Evolutionary conservation across 2,888 invertebrate species (phyloP).

Genomic region (Trichopria drosophilae): DNA sequence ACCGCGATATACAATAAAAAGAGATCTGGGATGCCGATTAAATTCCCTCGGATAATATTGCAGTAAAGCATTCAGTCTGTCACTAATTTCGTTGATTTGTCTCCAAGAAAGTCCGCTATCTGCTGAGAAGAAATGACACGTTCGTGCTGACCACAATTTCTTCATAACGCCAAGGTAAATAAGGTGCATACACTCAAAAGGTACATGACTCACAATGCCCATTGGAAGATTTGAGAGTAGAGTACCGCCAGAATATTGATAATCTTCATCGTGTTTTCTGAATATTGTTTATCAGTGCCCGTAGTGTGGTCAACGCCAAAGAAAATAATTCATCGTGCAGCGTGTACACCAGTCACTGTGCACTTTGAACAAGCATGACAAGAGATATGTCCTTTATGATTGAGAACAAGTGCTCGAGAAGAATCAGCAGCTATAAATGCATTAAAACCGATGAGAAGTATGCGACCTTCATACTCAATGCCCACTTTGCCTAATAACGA

Average conservation of each 20-base stretch:
- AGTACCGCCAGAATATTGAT: slow-evolving; percentile 24
- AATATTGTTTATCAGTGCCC: slow-evolving; percentile 32
- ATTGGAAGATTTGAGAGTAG: slow-evolving; percentile 26
- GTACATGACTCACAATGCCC: slow-evolving; percentile 29
- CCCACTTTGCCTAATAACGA: too few relatives aligned
- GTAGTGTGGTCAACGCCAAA: slow-evolving; percentile 21
- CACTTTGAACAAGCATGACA: slow-evolving; percentile 35
- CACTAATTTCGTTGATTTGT: slow-evolving; percentile 21
- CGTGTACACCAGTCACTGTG: slow-evolving; percentile 27
- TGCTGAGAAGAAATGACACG: too few relatives aligned
- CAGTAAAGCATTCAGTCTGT: slow-evolving; percentile 23
- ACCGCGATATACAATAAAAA: slow-evolving; percentile 43
- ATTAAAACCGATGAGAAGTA: slow-evolving; percentile 21
- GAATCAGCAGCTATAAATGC: slow-evolving; percentile 36
- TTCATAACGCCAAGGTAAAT: slow-evolving; percentile 29
- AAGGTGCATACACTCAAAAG: slow-evolving; percentile 35
- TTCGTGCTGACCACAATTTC: slow-evolving; percentile 24
- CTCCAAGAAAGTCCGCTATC: slow-evolving; percentile 17
- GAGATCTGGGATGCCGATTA: slow-evolving; percentile 33
- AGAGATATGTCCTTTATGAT: slow-evolving; percentile 31
- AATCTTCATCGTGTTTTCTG: slow-evolving; percentile 15
- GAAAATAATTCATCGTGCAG: slow-evolving; percentile 25
- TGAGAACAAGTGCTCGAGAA: slow-evolving; percentile 32
- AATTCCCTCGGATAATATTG: slow-evolving; percentile 39
- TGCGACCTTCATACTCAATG: slow-evolving; percentile 7